Evolutionary conservation across 1,140 invertebrate species (phyloP).

Genomic region (Coenobita brevimanus): DNA sequence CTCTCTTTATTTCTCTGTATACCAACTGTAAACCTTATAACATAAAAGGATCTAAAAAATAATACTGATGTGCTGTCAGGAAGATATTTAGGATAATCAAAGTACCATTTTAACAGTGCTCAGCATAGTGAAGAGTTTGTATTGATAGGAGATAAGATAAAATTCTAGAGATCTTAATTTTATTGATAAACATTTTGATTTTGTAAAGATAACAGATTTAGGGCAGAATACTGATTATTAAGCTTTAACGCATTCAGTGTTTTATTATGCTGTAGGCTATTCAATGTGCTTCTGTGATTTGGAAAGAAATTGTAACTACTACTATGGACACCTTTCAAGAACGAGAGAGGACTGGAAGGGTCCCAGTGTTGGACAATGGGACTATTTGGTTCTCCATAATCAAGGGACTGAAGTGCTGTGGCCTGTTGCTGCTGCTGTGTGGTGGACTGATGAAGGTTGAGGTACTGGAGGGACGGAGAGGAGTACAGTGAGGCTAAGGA

Average conservation of each 20-base stretch:
- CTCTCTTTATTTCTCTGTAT: no score
- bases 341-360: conserved; percentile 19
- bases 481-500: no score
- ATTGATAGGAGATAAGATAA: no score
- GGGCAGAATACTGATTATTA: conserved; percentile 29
- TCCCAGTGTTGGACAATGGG: conserved; percentile 46
- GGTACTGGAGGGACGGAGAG: conserved; percentile 54
- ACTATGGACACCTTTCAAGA: conserved; percentile 29
- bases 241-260: not conserved
- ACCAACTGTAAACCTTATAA: no score
- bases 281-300: not conserved
- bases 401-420: not conserved
- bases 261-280: conserved; percentile 29
- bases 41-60: no score
- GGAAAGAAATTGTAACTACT: conserved; percentile 29
- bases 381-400: conserved; percentile 34
- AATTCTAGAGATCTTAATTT: no score
- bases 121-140: no score
- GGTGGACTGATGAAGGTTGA: conserved; percentile 48
- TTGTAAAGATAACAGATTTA: conserved; percentile 30
- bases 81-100: no score
- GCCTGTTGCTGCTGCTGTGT: conserved; percentile 19
- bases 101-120: no score
- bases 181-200: conserved; percentile 25
- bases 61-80: no score